These are phyloP conservation scores for Anastrepha obliqua DNA, from an alignment of 1,140 invertebrate species.

Conservation along the genomic window DNA sequence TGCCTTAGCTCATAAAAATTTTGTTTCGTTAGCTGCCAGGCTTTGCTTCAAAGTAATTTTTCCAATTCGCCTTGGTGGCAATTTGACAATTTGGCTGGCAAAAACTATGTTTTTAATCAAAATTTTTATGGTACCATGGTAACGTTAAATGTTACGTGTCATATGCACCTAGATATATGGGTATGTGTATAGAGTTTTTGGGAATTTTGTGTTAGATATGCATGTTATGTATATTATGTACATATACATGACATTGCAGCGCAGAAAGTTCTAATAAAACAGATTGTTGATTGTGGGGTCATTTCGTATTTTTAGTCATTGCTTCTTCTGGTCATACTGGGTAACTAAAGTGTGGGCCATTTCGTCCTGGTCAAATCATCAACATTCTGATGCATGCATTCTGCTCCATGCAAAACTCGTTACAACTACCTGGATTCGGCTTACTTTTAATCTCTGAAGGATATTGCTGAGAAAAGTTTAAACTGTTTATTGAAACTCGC, in stretches of 20 bases:
- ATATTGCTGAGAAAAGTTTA: too few species aligned
- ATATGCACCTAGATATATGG: neutral
- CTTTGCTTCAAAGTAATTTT: conserved; percentile 15
- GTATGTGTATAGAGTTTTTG: too few species aligned
- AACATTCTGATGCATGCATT: too few species aligned
- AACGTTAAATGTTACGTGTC: neutral
- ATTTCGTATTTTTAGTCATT: too few species aligned
- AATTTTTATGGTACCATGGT: conserved; percentile 7
- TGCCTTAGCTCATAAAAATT: conserved; percentile 28
- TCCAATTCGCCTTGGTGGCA: conserved; percentile 40
- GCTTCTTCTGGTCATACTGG: too few species aligned
- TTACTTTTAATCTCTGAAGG: too few species aligned
- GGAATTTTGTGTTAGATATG: neutral
- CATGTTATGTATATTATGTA: neutral
- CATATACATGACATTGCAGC: neutral
- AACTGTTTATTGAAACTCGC: too few species aligned
- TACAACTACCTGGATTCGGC: too few species aligned
- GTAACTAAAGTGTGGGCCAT: too few species aligned
- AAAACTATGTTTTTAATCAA: conserved; percentile 33
- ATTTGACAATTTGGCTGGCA: conserved; percentile 38
- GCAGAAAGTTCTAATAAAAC: conserved; percentile 8
- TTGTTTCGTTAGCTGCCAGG: neutral
- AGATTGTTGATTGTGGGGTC: neutral
- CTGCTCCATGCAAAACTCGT: too few species aligned
- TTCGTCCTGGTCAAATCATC: too few species aligned